phyloP scores from a whole-genome alignment of 1,140 invertebrate species.

The Nasonia longicornis region DNA sequence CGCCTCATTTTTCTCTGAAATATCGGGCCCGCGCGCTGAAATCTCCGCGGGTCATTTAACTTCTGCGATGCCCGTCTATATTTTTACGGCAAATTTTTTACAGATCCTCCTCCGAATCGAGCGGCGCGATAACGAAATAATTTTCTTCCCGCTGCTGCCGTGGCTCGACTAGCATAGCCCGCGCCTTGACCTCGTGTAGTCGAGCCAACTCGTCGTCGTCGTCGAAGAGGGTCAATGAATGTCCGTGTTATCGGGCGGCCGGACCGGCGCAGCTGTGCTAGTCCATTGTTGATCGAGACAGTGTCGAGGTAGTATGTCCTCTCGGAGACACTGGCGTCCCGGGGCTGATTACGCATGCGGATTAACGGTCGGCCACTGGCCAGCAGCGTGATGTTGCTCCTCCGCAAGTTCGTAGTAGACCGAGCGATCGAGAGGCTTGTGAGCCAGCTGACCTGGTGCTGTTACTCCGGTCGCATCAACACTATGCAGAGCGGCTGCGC shows the following conservation, averaged over 20 bases:
- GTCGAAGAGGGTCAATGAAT: not conserved
- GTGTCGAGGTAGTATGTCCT: slow-evolving; percentile 1
- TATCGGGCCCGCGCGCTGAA: not conserved
- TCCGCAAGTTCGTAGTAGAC: not conserved
- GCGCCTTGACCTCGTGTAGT: not conserved
- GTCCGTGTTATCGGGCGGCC: not conserved
- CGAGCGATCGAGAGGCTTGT: not conserved
- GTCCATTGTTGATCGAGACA: slow-evolving; percentile 14
- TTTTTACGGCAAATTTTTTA: not conserved
- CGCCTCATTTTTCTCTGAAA: too few species aligned
- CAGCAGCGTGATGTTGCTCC: not conserved
- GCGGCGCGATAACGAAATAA: too few species aligned
- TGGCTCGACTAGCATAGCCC: too few species aligned
- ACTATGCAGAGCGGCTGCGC: not conserved
- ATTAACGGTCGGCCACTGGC: not conserved
- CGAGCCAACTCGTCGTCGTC: not conserved
- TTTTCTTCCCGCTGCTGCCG: too few species aligned
- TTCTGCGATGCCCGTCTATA: not conserved
- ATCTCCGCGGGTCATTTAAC: not conserved
- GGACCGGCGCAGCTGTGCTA: not conserved
- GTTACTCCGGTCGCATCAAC: not conserved
- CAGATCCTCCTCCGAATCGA: too few species aligned
- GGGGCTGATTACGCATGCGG: slow-evolving; percentile 9
- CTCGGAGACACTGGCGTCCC: not conserved
- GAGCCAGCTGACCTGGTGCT: not conserved